A percentile compares a stretch with the other conserved stretches of the same genome.
Evolutionary conservation across 2,797 vertebrate species (phyloP).

Genomic region (Tapirus indicus): DNA sequence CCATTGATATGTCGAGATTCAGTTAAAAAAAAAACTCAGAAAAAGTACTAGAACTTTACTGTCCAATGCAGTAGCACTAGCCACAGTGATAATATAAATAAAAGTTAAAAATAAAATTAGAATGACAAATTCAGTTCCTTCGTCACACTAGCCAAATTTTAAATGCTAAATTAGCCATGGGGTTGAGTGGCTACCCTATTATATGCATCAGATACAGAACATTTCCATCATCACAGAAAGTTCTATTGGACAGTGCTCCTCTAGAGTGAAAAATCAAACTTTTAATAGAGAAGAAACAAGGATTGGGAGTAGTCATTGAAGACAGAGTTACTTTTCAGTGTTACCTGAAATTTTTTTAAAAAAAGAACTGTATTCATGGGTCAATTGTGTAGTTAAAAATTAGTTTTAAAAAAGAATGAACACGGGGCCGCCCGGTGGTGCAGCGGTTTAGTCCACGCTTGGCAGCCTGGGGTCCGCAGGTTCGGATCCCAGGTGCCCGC

Average conservation of each 20-base stretch:
- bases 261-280: background rate
- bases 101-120: background rate
- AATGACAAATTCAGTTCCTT: background rate
- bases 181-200: background rate
- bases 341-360: background rate
- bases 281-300: background rate
- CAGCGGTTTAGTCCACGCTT: too few species aligned
- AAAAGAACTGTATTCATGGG: background rate
- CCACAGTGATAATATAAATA: background rate
- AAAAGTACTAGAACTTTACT: background rate
- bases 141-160: background rate
- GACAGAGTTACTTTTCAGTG: background rate
- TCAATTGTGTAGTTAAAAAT: background rate
- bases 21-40: background rate
- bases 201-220: background rate
- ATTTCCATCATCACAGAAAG: background rate
- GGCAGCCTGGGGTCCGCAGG: too few species aligned
- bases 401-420: background rate
- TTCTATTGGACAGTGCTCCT: background rate
- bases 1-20: background rate
- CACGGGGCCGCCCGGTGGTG: background rate
- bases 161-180: background rate
- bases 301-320: background rate
- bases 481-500: too few species aligned
- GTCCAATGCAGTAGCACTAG: background rate